Evolutionary conservation across 2,888 invertebrate species (phyloP), one percentile per base, ranked within the genome.

Genomic region (Halictus ligatus): DNA sequence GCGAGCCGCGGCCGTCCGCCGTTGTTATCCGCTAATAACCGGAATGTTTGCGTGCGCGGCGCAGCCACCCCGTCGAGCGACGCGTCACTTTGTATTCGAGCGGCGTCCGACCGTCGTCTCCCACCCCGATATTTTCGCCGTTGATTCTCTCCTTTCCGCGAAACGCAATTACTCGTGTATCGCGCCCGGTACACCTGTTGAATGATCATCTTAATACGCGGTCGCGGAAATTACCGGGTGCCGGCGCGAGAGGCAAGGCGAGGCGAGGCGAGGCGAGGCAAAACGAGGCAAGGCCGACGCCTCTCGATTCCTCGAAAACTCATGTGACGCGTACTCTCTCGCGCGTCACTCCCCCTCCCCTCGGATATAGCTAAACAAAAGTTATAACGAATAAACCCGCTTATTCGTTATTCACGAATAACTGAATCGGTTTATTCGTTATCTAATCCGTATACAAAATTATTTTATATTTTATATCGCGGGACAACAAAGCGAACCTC

Each of bases 181-280:
- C 78, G 73, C 78, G 73, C n/a, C 78, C 60, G 80, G 5, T 86
- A 81, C 87, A 87, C 87, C 87, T 87, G 87, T 87, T 87, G 87
- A 87, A 87, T 82, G 78, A 64, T 82, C 83, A 74, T 58, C 80
- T 84, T 87, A 75, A 84, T 81, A 40, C 67, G 46, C 58, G 43
- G 29, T 46, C 25, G 48, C 50, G 73, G 40, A 77, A 86, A 83
- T 80, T 76, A 80, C 50, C 48, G 48, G 15, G 46, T 64, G 21
- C 40, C 21, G n/a, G 29, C 29, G 18, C 72, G 60, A 29, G 29
- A 29, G 29, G 58, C 58, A 4, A 13, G 48, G 4, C 13, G 48
- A 13, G 48, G 48, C 48, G 3, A 10, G 54, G 10, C 35, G 35
- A 35, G 29, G 29, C 21, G 54, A 54, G 54, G 10, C 54, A n/a